Conservation (phyloP, 2,888 invertebrate species). For the Folsomia manolachei region DNA sequence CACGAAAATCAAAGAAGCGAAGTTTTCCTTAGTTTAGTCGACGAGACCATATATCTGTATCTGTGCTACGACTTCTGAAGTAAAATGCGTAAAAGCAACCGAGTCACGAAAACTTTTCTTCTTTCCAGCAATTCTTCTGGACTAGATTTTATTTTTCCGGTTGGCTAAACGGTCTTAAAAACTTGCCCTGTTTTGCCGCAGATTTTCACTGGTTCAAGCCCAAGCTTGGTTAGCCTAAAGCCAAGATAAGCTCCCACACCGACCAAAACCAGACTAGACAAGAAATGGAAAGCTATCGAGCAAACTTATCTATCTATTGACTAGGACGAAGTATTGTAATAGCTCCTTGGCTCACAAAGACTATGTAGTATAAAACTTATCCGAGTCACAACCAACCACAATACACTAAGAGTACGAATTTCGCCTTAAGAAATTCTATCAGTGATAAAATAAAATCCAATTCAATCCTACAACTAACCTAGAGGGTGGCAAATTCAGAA, state of each 20-base stretch:
- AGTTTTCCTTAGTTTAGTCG: no score
- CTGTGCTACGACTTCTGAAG: neutral
- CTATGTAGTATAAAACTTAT: neutral
- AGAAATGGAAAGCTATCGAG: no score
- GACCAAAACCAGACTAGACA: no score
- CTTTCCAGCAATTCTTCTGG: neutral
- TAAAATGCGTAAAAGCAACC: neutral
- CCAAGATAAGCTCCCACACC: conserved; percentile 14
- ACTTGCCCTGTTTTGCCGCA: neutral
- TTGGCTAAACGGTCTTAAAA: conserved; percentile 10
- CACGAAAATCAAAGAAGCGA: no score
- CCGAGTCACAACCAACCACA: neutral
- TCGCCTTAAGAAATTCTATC: conserved; percentile 11
- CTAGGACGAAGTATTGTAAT: neutral
- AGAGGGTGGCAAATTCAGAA: conserved; percentile 12
- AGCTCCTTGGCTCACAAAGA: neutral
- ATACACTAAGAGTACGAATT: neutral
- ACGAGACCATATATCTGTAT: neutral
- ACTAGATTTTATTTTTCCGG: conserved; percentile 7
- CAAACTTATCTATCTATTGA: neutral
- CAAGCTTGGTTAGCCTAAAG: conserved; percentile 7
- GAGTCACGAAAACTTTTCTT: neutral
- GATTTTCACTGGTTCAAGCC: conserved; percentile 4
- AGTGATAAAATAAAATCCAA: conserved; percentile 20
- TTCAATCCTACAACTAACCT: conserved; percentile 10